phyloP scores from a whole-genome alignment of 64 coral and sea anemone species.

The Pocillopora damicornis region DNA sequence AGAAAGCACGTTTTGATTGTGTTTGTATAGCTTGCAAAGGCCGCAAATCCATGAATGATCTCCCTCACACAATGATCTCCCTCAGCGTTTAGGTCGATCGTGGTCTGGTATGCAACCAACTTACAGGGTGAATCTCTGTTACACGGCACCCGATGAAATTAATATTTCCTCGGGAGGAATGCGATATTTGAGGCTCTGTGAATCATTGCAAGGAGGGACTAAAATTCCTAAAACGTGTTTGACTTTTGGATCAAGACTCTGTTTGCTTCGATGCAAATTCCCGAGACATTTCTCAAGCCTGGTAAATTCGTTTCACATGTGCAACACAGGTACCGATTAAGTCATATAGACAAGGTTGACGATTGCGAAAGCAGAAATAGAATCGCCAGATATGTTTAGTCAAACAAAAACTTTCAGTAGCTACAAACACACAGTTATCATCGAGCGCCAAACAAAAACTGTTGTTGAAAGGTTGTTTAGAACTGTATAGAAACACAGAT shows the following conservation, averaged over 20 bases:
- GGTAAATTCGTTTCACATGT: neutral
- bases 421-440: neutral
- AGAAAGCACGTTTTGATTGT: neutral
- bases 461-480: slow-evolving; percentile 22
- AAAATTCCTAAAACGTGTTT: slow-evolving; percentile 18
- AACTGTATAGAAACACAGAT: neutral
- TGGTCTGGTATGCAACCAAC: slow-evolving; percentile 1
- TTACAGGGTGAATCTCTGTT: neutral
- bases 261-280: slow-evolving; percentile 33
- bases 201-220: neutral
- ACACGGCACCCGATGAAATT: neutral
- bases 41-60: slow-evolving; percentile 33
- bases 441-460: neutral
- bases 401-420: slow-evolving; percentile 21
- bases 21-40: slow-evolving; percentile 6
- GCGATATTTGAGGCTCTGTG: neutral
- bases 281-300: slow-evolving; percentile 16
- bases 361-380: neutral
- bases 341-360: neutral
- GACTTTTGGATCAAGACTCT: slow-evolving; percentile 4
- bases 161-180: neutral
- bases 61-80: neutral
- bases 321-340: neutral
- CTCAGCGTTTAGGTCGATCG: neutral
- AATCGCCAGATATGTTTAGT: neutral